phyloP scores from a whole-genome alignment of 2,797 vertebrate species.

The Ptychadena robeensis region DNA sequence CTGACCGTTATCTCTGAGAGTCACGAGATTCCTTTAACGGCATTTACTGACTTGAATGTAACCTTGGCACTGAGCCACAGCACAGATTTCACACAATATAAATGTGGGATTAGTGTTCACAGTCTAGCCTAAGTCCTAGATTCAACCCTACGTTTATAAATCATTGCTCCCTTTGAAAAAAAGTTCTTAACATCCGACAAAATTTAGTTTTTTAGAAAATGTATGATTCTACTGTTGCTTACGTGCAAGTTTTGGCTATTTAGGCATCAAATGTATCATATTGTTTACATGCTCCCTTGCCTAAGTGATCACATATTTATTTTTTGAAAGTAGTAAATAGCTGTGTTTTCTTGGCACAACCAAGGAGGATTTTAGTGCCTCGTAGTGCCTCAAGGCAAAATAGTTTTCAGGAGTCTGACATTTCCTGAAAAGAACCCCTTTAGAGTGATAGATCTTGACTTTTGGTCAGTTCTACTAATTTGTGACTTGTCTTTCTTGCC shows the following conservation, averaged over 20 bases:
- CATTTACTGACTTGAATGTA: background rate
- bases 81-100: too few species aligned
- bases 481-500: constrained; percentile 57
- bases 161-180: too few species aligned
- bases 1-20: constrained; percentile 6
- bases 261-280: background rate
- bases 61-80: background rate
- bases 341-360: constrained; percentile 33
- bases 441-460: constrained; percentile 57
- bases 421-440: constrained; percentile 46
- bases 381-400: constrained; percentile 30
- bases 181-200: too few species aligned
- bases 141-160: too few species aligned
- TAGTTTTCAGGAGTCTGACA: constrained; percentile 37
- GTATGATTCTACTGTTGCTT: background rate
- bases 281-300: background rate
- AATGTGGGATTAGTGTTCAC: too few species aligned
- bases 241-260: background rate
- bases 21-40: background rate
- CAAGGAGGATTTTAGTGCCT: constrained; percentile 35
- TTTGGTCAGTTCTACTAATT: constrained; percentile 58
- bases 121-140: too few species aligned
- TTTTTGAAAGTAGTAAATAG: constrained; percentile 2
- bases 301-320: background rate
- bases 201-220: too few species aligned